Conservation (phyloP, 1,140 invertebrate genomes). For the Apolygus lucorum region DNA sequence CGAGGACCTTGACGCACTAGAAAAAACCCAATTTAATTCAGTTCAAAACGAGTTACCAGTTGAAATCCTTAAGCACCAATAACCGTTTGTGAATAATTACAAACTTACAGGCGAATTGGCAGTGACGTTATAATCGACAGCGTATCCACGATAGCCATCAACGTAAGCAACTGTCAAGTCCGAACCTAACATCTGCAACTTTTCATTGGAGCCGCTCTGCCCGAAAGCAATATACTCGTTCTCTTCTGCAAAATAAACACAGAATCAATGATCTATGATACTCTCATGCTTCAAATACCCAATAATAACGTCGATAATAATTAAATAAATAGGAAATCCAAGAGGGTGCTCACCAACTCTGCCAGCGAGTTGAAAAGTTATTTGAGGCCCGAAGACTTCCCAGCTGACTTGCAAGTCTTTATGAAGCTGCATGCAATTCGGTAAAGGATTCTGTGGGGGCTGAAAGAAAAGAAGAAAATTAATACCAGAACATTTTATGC, state of each 20-base stretch:
- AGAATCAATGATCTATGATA: too few species aligned
- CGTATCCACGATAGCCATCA: conserved; percentile 59
- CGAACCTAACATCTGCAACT: conserved; percentile 72
- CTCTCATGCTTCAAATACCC: too few species aligned
- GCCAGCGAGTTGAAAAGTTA: conserved; percentile 79
- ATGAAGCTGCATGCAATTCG: conserved; percentile 79
- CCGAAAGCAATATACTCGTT: conserved; percentile 83
- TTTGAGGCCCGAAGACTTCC: conserved; percentile 82
- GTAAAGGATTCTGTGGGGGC: conserved; percentile 50
- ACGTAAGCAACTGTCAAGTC: conserved; percentile 73
- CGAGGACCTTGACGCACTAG: conserved; percentile 74
- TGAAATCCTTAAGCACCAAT: too few species aligned
- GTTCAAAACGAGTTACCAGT: too few species aligned
- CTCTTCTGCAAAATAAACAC: conserved; percentile 44
- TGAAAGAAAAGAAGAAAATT: conserved; percentile 33
- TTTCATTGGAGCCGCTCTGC: conserved; percentile 59
- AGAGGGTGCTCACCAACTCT: conserved; percentile 48
- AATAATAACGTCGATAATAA: background rate
- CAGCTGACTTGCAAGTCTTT: conserved; percentile 73
- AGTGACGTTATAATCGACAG: conserved; percentile 77
- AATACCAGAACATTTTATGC: too few species aligned
- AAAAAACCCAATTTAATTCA: too few species aligned
- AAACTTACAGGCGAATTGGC: conserved; percentile 64
- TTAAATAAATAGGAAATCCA: background rate
- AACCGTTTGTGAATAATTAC: too few species aligned